Base-by-base conservation (phyloP, 2,113 vertebrate genomes). In the Hydropotes inermis region DNA sequence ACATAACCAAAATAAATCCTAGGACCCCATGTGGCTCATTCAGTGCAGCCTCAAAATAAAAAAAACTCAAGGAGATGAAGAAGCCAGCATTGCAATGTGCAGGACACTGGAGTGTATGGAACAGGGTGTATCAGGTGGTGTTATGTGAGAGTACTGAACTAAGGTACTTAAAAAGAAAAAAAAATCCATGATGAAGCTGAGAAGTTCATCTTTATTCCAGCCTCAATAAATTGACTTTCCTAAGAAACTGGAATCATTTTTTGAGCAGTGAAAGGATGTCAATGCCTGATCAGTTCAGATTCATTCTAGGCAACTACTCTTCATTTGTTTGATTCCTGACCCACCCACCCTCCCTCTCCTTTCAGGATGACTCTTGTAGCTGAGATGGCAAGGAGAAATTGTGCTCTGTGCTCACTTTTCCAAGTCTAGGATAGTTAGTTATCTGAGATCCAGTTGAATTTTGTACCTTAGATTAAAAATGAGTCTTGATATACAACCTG, bases 171-270 rank as follows among this genome's bases (percentile, higher is more conserved):
- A 43, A n/a, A 54, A 21, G 6, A 33, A 11, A 54, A 21, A 60
- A 52, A n/a, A 36, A 76, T 17, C 52, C 50, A n/a, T 54, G 19
- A 76, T 33, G 61, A 87, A 94, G 33, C 55, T 91, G 58, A 95
- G 36, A 67, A 84, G 97, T 89, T 90, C 15, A 39, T 82, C 67
- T 97, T 50, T 92, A 96, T 88, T 36, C 36, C 86, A 86, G 45
- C 36, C 36, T 95, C 81, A 81, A 9, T 91, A 82, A 70, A 96
- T 14, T 17, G 70, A 95, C 95, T 98, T 94, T 95, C 82, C 45
- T 83, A 70, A 88, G 76, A 91, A 91, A 83, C n/a, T 33, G 15
- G 57, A 86, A 36, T 93, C 85, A 25, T 70, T 67, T 76, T 85
- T 64, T 74, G 43, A 54, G 57, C 28, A 30, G 25, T 21, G 25